A percentile compares a stretch with the other conserved stretches of the same genome.
phyloP scores from a whole-genome alignment of 2,113 vertebrate genomes.

The Anguilla rostrata region DNA sequence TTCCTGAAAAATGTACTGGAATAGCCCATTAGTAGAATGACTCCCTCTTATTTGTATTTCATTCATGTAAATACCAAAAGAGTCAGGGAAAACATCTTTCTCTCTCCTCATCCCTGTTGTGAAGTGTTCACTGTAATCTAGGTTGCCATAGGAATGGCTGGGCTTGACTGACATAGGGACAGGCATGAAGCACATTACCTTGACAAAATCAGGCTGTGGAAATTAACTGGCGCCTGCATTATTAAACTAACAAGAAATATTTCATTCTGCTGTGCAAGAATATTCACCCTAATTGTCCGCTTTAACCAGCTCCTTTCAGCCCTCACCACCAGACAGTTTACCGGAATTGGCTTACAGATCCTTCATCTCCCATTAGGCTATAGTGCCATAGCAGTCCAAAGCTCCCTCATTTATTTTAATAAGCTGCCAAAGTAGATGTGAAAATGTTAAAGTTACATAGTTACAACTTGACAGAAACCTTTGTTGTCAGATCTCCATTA shows the following conservation, averaged over 20 bases:
- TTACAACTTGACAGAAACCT: constrained; percentile 87
- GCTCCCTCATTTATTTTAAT: constrained; percentile 99
- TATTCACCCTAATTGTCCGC: constrained; percentile 92
- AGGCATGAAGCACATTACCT: constrained; percentile 89
- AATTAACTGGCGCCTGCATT: constrained; percentile 94
- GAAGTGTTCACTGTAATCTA: constrained; percentile 77
- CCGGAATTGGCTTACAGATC: constrained; percentile 78
- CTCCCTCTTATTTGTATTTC: not conserved
- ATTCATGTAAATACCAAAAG: constrained; percentile 7
- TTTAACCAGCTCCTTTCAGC: constrained; percentile 90
- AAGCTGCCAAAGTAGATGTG: constrained; percentile 95
- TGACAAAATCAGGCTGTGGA: constrained; percentile 89
- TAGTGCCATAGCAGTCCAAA: constrained; percentile 76
- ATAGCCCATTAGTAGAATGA: constrained; percentile 13
- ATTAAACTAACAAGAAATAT: constrained; percentile 99
- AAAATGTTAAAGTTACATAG: constrained; percentile 91
- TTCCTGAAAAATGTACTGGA: not conserved
- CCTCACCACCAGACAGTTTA: constrained; percentile 88
- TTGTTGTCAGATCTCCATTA: constrained; percentile 87
- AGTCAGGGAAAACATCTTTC: constrained; percentile 26
- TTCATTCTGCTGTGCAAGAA: constrained; percentile 89
- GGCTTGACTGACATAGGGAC: constrained; percentile 90
- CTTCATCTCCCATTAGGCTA: constrained; percentile 85
- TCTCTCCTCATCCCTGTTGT: constrained; percentile 55
- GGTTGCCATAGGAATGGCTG: constrained; percentile 78